Base-by-base conservation (phyloP, 2,888 invertebrate genomes). In the Blastobasis adustella region DNA sequence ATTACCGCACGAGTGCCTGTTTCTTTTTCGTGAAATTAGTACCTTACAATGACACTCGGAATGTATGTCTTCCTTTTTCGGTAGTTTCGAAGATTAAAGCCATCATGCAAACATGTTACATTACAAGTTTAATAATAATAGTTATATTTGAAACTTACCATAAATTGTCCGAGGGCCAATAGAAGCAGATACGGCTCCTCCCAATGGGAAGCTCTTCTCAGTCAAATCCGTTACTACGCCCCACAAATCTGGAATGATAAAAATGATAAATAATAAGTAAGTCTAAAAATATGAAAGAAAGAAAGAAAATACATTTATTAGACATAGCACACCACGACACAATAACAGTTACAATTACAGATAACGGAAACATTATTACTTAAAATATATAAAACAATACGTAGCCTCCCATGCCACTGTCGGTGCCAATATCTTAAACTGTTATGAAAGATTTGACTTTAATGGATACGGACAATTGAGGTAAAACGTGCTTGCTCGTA, bases 131-230 rank as follows among this genome's bases (percentile, higher is more conserved):
- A 2, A 23, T 23, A 23, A 23, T 3, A 23, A 23, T 23, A 23
- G 23, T 23, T 23, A 23, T 23, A 23, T 23, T 1, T 23, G 23
- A 23, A 23, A 23, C 10, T 7, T 65, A 76, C 79, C 70, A 46
- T 79, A 79, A 49, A 73, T 67, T 10, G 78, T 77, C 10, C 81
- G 61, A 4, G 78, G 80, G n/a, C 82, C 82, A 36, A 83, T 78
- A 1, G 62, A 59, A 0, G 73, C 77, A 0, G 79, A 69, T 4
- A 82, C 70, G 0, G 79, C 81, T 5, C 82, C 82, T 4, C 80
- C 82, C 0, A 71, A 57, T 6, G 61, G 62, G 43, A 77, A 73
- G 44, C 80, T 76, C 45, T 71, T 62, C 6, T 69, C 63, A 0
- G 81, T 69, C 37, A 79, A 45, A 1, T 82, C 75, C 43, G 61